These are phyloP conservation scores for Colistium nudipinnis DNA, from an alignment of 2,113 vertebrate species.

Conservation along the genomic window DNA sequence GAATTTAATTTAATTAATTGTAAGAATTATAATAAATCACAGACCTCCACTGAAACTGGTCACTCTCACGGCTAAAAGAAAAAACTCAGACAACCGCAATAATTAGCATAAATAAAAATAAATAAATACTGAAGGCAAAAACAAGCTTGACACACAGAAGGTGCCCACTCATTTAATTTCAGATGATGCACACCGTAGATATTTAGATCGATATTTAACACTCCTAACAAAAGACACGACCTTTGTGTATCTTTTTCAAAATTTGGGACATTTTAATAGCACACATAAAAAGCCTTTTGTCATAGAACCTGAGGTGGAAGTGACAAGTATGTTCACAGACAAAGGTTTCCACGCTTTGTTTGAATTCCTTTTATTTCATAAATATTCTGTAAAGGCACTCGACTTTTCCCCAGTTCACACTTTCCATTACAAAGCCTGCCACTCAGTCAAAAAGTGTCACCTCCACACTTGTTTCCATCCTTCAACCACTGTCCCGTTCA, in stretches of 20 bases:
- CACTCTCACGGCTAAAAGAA: too few relatives aligned
- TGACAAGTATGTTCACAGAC: background rate
- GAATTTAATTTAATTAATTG: background rate
- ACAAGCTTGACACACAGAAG: too few relatives aligned
- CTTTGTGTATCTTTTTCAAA: background rate
- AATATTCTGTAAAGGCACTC: slow-evolving; percentile 26
- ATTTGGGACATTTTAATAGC: background rate
- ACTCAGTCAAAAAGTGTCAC: slow-evolving; percentile 31
- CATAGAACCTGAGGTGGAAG: background rate
- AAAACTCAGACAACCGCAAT: too few relatives aligned
- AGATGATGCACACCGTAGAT: too few relatives aligned
- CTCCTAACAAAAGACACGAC: background rate
- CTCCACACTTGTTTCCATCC: slow-evolving; percentile 31
- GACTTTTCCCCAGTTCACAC: slow-evolving; percentile 15
- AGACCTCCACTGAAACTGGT: too few relatives aligned
- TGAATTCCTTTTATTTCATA: slow-evolving; percentile 2
- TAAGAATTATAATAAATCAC: background rate
- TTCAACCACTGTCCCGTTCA: slow-evolving; percentile 31
- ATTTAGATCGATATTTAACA: too few relatives aligned
- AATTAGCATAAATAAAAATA: too few relatives aligned
- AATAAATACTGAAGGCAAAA: too few relatives aligned
- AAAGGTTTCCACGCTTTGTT: background rate
- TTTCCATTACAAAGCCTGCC: slow-evolving; percentile 46
- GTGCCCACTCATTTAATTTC: too few relatives aligned
- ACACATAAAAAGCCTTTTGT: background rate